Base-by-base conservation (phyloP, 2,888 invertebrate genomes). In the Adelphocoris suturalis region DNA sequence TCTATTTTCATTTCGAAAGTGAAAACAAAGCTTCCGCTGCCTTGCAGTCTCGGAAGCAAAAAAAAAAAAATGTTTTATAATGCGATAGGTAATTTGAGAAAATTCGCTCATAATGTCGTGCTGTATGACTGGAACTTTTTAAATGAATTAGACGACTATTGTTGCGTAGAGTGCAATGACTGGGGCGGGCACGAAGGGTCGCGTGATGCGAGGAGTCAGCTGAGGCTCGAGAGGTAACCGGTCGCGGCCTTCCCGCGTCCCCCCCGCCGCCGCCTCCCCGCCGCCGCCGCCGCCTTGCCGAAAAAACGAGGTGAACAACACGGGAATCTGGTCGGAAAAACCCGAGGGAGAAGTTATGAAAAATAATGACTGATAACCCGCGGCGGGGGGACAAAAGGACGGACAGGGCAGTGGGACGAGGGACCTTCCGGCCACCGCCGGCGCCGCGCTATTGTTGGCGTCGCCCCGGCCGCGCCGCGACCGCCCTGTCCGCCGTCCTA, bases 221-320 rank as follows among this genome's bases (percentile, higher is more conserved):
- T 19, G 68, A 19, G 68, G 27, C 23, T 7, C 3, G 68, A 68
- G 68, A 68, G 68, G 68, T 23, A 68, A 68, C 68, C 68, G 68
- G 23, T 23, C 68, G 68, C 23, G 68, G 23, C 68, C 68, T 68
- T 68, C 68, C 23, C 5, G 23, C n/a, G n/a, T n/a, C n/a, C n/a
- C 23, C 68, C 68, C 2, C 23, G 23, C 68, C 68, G 23, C 12
- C 7, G 19, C 23, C 68, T 23, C 13, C 11, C 19, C 68, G 0
- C 68, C 23, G 19, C 23, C 68, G 5, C 9, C 0, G 68, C 68
- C 61, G 61, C 61, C 61, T 61, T 19, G 46, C 76, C 28, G 28
- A 76, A 76, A 76, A 76, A 78, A 19, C 37, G 78, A 78, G 78
- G 78, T 46, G 78, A 78, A 78, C 78, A 78, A 78, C 78, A 19